Conservation (phyloP, 2,797 vertebrate species). For the Alfaro cultratus region DNA sequence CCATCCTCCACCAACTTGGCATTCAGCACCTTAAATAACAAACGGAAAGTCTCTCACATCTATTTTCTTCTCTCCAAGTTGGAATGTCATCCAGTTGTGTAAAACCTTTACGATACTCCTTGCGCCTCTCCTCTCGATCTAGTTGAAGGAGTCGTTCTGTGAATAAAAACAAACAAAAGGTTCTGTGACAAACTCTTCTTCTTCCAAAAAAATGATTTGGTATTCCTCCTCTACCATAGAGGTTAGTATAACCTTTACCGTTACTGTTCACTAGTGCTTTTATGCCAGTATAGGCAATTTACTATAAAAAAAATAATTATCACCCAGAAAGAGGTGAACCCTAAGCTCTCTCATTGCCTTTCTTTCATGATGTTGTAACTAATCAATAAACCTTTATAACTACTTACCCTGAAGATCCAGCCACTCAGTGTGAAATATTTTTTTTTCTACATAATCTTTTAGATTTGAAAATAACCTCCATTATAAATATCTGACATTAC, state of each 20-base stretch:
- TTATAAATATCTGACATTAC: background rate
- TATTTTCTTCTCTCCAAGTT: constrained; percentile 86
- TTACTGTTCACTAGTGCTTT: background rate
- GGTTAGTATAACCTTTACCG: background rate
- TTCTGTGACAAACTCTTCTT: background rate
- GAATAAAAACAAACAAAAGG: constrained; percentile 18
- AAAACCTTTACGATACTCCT: constrained; percentile 88
- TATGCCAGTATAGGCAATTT: background rate
- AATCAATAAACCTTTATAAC: background rate
- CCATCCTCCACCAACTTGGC: background rate
- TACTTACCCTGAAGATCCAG: background rate
- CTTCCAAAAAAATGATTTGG: background rate
- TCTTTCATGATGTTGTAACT: background rate
- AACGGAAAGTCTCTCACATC: constrained; percentile 63
- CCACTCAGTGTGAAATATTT: background rate
- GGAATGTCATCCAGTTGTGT: constrained; percentile 86
- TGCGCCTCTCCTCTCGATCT: constrained; percentile 90
- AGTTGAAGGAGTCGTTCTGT: constrained; percentile 91
- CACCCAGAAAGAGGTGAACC: background rate
- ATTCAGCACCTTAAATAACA: constrained; percentile 2
- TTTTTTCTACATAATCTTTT: background rate
- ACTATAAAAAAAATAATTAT: background rate
- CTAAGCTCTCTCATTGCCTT: background rate
- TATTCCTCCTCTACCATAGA: background rate
- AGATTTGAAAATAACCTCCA: background rate